Percentiles rank a stretch among this genome's conserved stretches.
phyloP scores from a whole-genome alignment of 2,797 vertebrate species.

The Lophius americanus region DNA sequence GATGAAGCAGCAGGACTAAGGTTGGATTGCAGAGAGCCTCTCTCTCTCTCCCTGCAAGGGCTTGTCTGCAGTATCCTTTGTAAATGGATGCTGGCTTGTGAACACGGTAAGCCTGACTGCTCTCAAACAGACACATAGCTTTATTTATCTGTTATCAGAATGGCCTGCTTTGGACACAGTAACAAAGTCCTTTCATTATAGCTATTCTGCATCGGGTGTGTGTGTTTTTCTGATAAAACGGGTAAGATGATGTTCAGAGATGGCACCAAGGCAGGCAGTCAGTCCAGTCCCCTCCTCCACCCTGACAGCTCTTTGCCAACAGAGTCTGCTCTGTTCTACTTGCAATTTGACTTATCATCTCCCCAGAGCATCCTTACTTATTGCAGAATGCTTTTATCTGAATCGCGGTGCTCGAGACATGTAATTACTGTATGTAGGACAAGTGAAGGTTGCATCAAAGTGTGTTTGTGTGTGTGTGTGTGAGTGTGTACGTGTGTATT shows the following conservation, averaged over 20 bases:
- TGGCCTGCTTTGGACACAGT: slow-evolving; percentile 35
- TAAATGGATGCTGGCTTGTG: slow-evolving; percentile 79
- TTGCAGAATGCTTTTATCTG: slow-evolving; percentile 50
- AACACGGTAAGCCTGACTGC: slow-evolving; percentile 76
- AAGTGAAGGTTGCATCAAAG: slow-evolving; percentile 59
- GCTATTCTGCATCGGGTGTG: slow-evolving; percentile 34
- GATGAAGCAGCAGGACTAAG: slow-evolving; percentile 78
- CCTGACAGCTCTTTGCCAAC: slow-evolving; percentile 70
- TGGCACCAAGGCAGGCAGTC: slow-evolving; percentile 71
- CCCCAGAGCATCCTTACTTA: slow-evolving; percentile 62
- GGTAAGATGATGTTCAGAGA: slow-evolving; percentile 76
- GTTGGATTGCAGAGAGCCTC: slow-evolving; percentile 74
- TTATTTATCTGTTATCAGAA: slow-evolving; percentile 29
- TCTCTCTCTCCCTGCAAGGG: slow-evolving; percentile 72
- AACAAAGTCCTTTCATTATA: slow-evolving; percentile 21
- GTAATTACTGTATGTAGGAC: slow-evolving; percentile 64
- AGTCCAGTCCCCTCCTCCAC: slow-evolving; percentile 77
- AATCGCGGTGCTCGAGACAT: slow-evolving; percentile 34
- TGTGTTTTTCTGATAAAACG: slow-evolving; percentile 62
- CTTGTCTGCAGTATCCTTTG: slow-evolving; percentile 81
- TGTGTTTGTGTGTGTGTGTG: slow-evolving; percentile 23
- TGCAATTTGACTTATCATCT: slow-evolving; percentile 74
- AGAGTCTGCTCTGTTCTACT: slow-evolving; percentile 63
- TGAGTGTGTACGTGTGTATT: slow-evolving; percentile 22
- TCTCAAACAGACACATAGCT: slow-evolving; percentile 43